Base-by-base conservation (phyloP, 2,888 invertebrate species). In the Marasmarcha lunaedactyla region DNA sequence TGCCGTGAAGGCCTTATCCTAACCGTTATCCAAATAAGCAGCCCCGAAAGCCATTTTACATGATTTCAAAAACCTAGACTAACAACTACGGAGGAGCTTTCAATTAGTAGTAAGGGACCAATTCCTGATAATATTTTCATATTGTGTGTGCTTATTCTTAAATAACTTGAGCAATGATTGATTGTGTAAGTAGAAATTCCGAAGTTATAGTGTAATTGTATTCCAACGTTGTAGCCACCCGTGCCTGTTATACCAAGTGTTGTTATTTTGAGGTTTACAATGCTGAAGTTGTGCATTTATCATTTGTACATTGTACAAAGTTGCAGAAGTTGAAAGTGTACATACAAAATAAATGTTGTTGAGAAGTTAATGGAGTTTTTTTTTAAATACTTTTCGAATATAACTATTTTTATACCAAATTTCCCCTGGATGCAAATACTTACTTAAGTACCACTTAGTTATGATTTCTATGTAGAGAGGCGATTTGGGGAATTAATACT, bases 271-370 rank as follows among this genome's bases (percentile, higher is more conserved):
- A 14, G 12, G 34, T 34, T 34, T 79, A 70, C 74, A 72, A 78
- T 79, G 79, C 79, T 79, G 79, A 78, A 74, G 77, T 81, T 81
- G 81, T 83, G 83, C 83, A 81, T 83, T 81, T 83, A 81, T 72
- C 77, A 74, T 76, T 78, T 77, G 78, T 78, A 78, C 76, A 72
- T 66, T 74, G 70, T 74, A 71, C 74, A 74, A 74, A 67, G 57
- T 61, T 67, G 59, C 57, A 58, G 7, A 71, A 65, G 67, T 63
- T 68, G 65, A 61, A 52, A 72, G 72, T 83, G 77, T 81, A 78
- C 73, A 78, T 74, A 71, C 63, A 71, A 73, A 78, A 76, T 81
- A 81, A 79, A 81, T 78, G 78, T 78, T 79, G 73, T 74, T 78
- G 63, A 66, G 53, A 65, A 44, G 54, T 30, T 30, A 30, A 4